Base-by-base conservation (phyloP, 2,888 invertebrate genomes). In the Zhengitettix transpicula region DNA sequence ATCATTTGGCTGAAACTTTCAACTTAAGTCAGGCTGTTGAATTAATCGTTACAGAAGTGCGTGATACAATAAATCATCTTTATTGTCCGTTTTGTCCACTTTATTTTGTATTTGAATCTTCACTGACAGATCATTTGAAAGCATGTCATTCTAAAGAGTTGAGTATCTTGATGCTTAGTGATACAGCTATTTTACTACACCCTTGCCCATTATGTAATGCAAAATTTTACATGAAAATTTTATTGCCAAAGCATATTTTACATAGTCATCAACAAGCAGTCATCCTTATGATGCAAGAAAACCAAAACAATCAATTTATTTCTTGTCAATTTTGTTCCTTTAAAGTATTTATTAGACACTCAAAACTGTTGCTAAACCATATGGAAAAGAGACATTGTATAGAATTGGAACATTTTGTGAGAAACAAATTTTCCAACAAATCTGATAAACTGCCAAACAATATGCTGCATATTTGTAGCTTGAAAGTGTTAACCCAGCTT, bases 1-100 rank as follows among this genome's bases (percentile, higher is more conserved):
- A 2, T 28, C 2, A 28, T 28, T 28, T 28, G 28, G 2, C 67
- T 9, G 65, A 67, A 0, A 56, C 62, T 52, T 65, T 65, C 53
- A 66, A 64, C 42, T 44, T 63, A 40, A 62, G 63, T 28, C 47
- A 54, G 44, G 44, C 58, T 11, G n/a, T 55, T 15, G 15, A 54
- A 54, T 40, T 58, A n/a, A 16, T 40, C 15, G 14, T 44, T 54
- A 44, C 12, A 12, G 40, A 57, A n/a, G 40, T 40, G 47, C 8
- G 12, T 47, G 12, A 14, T 14, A 47, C 12, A 12, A 47, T 47
- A 1, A 12, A 47, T 7, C 47, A n/a, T 41, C 60, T 67, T 1
- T 67, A 64, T 55, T 68, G 67, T 60, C 67, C 67, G 10, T 67
- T 67, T 58, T 67, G 68, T 62, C 57, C 62, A 15, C 62, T 64